Percentiles rank a stretch among this genome's conserved stretches.
These are phyloP conservation scores for Hyposoter didymator DNA, from an alignment of 2,888 invertebrate genomes.

Conservation along the genomic window DNA sequence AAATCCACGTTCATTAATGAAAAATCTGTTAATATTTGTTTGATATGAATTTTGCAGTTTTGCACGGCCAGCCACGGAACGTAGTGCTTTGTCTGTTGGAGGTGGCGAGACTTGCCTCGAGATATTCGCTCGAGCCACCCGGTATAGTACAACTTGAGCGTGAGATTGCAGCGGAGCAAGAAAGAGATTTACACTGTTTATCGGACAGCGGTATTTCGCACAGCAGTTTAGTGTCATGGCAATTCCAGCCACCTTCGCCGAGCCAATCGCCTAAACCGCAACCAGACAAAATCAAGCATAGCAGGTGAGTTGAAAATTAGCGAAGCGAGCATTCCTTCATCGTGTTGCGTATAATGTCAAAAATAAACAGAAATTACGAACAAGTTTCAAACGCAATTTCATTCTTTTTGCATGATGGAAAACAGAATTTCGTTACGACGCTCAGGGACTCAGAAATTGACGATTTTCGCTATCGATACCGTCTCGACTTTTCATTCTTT, in stretches of 20 bases:
- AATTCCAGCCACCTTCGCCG: slow-evolving; percentile 86
- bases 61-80: slow-evolving; percentile 93
- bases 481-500: background rate
- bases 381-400: too few relatives aligned
- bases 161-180: slow-evolving; percentile 93
- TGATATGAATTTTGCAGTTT: slow-evolving; percentile 85
- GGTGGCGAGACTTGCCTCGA: slow-evolving; percentile 92
- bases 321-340: background rate
- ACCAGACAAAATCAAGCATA: slow-evolving; percentile 85
- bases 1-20: background rate
- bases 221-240: slow-evolving; percentile 88
- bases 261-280: slow-evolving; percentile 82
- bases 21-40: background rate
- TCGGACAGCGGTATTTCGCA: slow-evolving; percentile 87
- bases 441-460: background rate
- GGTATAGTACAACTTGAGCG: slow-evolving; percentile 92
- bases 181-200: slow-evolving; percentile 86
- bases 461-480: background rate
- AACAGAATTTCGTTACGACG: background rate
- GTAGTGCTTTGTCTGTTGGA: slow-evolving; percentile 94
- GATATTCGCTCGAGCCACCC: slow-evolving; percentile 92
- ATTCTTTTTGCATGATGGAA: background rate
- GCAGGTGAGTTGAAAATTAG: slow-evolving; percentile 83
- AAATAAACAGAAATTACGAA: too few relatives aligned
- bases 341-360: too few relatives aligned